Conservation (phyloP, 2,888 invertebrate species). For the Eristalinus sepulchralis region DNA sequence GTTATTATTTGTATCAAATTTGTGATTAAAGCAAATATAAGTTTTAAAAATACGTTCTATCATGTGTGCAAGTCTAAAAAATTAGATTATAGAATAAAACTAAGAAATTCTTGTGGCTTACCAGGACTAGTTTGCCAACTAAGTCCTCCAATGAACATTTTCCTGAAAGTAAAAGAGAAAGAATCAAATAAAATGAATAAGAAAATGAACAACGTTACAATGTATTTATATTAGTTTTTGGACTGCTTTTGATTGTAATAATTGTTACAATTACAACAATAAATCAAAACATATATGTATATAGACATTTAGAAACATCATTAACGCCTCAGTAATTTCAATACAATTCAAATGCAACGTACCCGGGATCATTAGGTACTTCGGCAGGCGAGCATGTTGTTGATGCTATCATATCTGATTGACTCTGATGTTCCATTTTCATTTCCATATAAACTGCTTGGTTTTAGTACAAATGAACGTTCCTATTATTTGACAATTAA, state of each 20-base stretch:
- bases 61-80: neutral
- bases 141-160: conserved; percentile 99
- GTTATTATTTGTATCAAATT: too few species aligned
- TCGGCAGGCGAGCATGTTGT: conserved; percentile 90
- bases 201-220: too few species aligned
- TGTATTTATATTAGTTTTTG: too few species aligned
- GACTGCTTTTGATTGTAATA: neutral
- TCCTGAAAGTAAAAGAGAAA: conserved; percentile 86
- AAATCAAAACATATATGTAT: neutral
- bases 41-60: too few species aligned
- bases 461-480: neutral
- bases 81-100: neutral
- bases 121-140: conserved; percentile 99
- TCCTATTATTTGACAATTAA: neutral
- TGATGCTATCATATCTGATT: conserved; percentile 80
- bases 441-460: conserved; percentile 74
- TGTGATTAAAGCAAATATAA: too few species aligned
- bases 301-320: too few species aligned
- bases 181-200: too few species aligned
- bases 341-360: conserved; percentile 80
- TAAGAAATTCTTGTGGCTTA: conserved; percentile 82
- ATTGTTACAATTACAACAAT: neutral
- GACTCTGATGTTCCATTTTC: conserved; percentile 78
- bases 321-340: too few species aligned
- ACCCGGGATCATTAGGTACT: conserved; percentile 97